Base-by-base conservation (phyloP, 37 sponge, comb jelly and placozoan species). In the Beroe forskalii region DNA sequence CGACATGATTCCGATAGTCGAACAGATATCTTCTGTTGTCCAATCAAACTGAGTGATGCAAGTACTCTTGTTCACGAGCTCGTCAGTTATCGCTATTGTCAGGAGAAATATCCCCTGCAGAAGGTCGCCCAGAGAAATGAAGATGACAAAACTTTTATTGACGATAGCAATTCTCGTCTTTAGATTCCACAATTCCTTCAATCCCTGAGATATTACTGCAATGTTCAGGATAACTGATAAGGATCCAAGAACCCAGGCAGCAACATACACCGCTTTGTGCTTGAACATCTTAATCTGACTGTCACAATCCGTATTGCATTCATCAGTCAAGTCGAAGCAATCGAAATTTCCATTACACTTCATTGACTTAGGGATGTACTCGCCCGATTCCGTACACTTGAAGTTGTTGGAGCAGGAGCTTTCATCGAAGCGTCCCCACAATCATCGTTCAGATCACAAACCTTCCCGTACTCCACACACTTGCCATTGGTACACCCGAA, bases 31-130 rank as follows among this genome's bases (percentile, higher is more conserved):
- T 6, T 36, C 31, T 4, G 76, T 72, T 4, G 40, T 32, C 76
- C 76, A 72, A 6, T 37, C 76, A 38, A 72, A 72, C 76, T 72
- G 76, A 23, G 76, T 38, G 19, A 14, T 37, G 40, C 76, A 72
- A 3, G 76, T 72, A 38, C 76, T 72, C 76, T 72, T 36, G 40
- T 72, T 72, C 19, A 33, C 19, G 6, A 72, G 27, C 1, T 32
- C 27, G 40, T 72, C 37, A 6, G 22, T 8, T 4, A 72, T 20
- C 20, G 76, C 37, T 37, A 72, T 12, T 1, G 22, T 38, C 6
- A 72, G 40, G 22, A 72, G 40, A 22, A 72, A 72, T 3, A 72
- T 38, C 3, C 76, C 76, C 40, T 72, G 76, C 12, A 72, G 40
- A 6, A 72, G 22, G 40, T 72, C 76, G 6, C 76, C 76, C 19